Base-by-base conservation (phyloP, 2,113 vertebrate species). In the Burhinus bistriatus region DNA sequence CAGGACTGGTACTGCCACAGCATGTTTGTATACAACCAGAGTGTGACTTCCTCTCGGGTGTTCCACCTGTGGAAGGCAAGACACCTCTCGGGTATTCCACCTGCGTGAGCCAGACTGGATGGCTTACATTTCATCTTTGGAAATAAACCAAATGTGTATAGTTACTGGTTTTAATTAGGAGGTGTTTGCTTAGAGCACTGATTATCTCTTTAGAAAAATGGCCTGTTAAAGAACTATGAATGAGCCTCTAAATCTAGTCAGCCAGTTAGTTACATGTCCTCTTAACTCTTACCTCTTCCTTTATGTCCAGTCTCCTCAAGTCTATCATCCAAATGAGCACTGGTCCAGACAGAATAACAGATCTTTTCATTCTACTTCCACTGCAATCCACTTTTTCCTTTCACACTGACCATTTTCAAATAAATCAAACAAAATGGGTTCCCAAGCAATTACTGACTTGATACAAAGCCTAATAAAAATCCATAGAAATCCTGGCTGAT, bases 31-130 rank as follows among this genome's bases (percentile, higher is more conserved):
- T 9, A 9, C 16, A 34, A 12, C 65, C 72, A 16, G 25, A 11
- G 16, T 1, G 12, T 23, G 27, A 12, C 27, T n/a, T 15, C 68
- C 42, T 3, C 27, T 1, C 40, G 6, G 9, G 19, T 27, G 5
- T 32, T 80, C 40, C 57, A 21, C 4, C 64, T 23, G 10, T 21
- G 38, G 40, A 40, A 59, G 36, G 34, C 40, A 62, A 29, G 19
- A 52, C 21, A 42, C 27, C 45, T 8, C 30, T 1, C 40, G 7
- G 9, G 19, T 27, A 6, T 32, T 80, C 40, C 57, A 21, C 4
- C 64, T 23, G 10, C 18, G 38, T 7, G 5, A 91, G 83, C 25
- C 68, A 55, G 11, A 7, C 12, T n/a, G 45, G 3, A 34, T 6
- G 9, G 23, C 23, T 71, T 5, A 4, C 23, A 11, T 22, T 26